phyloP scores from a whole-genome alignment of 1,140 invertebrate species.

The Drosophila pseudoananassae region DNA sequence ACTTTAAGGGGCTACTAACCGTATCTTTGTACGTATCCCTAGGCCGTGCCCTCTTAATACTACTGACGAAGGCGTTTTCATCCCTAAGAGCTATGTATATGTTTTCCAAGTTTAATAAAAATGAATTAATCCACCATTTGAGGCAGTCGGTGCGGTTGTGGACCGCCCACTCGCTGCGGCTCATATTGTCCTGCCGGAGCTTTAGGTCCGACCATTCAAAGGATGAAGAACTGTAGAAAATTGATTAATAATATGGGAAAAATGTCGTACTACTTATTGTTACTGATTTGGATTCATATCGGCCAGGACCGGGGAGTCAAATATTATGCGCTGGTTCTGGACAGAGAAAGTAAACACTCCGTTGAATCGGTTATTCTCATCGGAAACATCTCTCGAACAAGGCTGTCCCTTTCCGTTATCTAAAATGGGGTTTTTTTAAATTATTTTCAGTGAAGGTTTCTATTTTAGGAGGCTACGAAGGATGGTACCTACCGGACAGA shows the following conservation, averaged over 20 bases:
- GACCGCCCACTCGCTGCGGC: slow-evolving; percentile 32
- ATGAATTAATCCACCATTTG: slow-evolving; percentile 57
- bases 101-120: slow-evolving; percentile 41
- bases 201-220: slow-evolving; percentile 35
- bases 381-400: background rate
- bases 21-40: slow-evolving; percentile 25
- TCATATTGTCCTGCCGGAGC: slow-evolving; percentile 50
- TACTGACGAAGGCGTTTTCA: slow-evolving; percentile 19
- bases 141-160: slow-evolving; percentile 31
- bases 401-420: background rate
- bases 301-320: slow-evolving; percentile 53
- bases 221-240: too few relatives aligned
- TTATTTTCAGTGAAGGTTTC: too few relatives aligned
- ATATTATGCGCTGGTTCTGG: slow-evolving; percentile 8
- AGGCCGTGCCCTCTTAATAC: slow-evolving; percentile 10
- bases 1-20: slow-evolving; percentile 31
- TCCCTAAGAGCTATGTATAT: slow-evolving; percentile 40
- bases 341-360: slow-evolving; percentile 34
- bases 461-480: too few relatives aligned
- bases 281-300: slow-evolving; percentile 10
- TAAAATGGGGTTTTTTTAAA: slow-evolving; percentile 6
- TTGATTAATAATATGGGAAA: too few relatives aligned
- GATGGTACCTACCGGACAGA: background rate
- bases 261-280: too few relatives aligned
- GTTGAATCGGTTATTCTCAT: slow-evolving; percentile 15